These are phyloP conservation scores for Calephelis nemesis DNA, from an alignment of 1,140 invertebrate species.

Conservation along the genomic window DNA sequence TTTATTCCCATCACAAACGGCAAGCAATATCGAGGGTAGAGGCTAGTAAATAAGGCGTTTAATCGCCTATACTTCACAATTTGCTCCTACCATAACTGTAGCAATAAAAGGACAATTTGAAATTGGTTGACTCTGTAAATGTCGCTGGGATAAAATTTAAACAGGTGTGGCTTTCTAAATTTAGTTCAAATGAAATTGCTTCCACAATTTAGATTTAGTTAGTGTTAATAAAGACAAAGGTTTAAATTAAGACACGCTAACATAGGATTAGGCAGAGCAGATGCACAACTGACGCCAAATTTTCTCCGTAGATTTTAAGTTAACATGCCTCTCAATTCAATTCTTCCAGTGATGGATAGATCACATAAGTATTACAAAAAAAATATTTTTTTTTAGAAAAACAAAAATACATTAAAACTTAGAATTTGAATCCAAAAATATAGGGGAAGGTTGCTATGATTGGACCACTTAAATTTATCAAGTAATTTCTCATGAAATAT, in stretches of 20 bases:
- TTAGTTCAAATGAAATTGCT: not conserved
- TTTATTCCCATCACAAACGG: constrained; percentile 27
- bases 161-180: constrained; percentile 21
- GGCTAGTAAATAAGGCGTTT: constrained; percentile 45
- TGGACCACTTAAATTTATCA: too few relatives aligned
- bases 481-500: too few relatives aligned
- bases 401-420: too few relatives aligned
- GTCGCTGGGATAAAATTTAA: constrained; percentile 36
- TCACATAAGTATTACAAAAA: too few relatives aligned
- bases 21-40: constrained; percentile 38
- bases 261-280: too few relatives aligned
- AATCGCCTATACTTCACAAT: constrained; percentile 52
- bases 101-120: constrained; percentile 41
- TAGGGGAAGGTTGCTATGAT: too few relatives aligned
- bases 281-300: too few relatives aligned
- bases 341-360: too few relatives aligned
- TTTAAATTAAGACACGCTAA: not conserved
- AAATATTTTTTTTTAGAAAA: too few relatives aligned
- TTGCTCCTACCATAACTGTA: constrained; percentile 40
- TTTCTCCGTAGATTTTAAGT: too few relatives aligned
- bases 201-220: not conserved
- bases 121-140: constrained; percentile 35
- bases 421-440: too few relatives aligned
- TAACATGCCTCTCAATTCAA: too few relatives aligned
- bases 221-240: not conserved